Percentiles rank a stretch among this genome's conserved stretches.
phyloP scores from a whole-genome alignment of 2,113 vertebrate species.

The Electrona antarctica region DNA sequence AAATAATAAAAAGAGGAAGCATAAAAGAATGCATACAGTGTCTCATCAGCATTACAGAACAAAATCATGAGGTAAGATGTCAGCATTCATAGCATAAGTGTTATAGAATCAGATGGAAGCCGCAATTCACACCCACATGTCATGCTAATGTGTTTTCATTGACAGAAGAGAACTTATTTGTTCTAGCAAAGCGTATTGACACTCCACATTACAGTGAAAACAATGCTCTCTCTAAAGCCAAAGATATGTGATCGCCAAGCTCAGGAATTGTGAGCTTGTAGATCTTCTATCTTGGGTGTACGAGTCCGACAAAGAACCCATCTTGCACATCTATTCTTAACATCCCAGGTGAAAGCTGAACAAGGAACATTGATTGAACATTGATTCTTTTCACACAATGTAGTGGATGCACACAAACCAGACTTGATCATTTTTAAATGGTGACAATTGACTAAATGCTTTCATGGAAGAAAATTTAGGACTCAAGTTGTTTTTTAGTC shows the following conservation, averaged over 20 bases:
- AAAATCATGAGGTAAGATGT: conserved; percentile 49
- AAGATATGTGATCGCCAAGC: conserved; percentile 13
- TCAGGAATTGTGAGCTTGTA: neutral
- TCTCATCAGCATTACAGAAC: conserved; percentile 20
- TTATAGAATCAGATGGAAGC: conserved; percentile 25
- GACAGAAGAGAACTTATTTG: conserved; percentile 6
- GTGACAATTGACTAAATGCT: neutral
- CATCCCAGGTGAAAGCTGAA: conserved; percentile 11
- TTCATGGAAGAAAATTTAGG: neutral
- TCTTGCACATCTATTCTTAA: too few relatives aligned
- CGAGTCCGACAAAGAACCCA: too few relatives aligned
- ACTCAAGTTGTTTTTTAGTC: conserved; percentile 14
- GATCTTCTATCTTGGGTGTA: too few relatives aligned
- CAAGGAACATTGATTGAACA: conserved; percentile 47
- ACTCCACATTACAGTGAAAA: conserved; percentile 18
- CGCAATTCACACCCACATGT: conserved; percentile 24
- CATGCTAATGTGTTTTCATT: neutral
- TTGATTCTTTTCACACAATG: conserved; percentile 34
- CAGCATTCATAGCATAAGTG: conserved; percentile 8
- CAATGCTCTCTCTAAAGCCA: conserved; percentile 7
- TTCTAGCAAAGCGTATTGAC: neutral
- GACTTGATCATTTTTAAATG: neutral
- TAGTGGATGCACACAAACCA: neutral
- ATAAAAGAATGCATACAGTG: conserved; percentile 23
- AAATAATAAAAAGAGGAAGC: conserved; percentile 29